phyloP scores from a whole-genome alignment of 2,797 vertebrate species.

The Balearica regulorum region DNA sequence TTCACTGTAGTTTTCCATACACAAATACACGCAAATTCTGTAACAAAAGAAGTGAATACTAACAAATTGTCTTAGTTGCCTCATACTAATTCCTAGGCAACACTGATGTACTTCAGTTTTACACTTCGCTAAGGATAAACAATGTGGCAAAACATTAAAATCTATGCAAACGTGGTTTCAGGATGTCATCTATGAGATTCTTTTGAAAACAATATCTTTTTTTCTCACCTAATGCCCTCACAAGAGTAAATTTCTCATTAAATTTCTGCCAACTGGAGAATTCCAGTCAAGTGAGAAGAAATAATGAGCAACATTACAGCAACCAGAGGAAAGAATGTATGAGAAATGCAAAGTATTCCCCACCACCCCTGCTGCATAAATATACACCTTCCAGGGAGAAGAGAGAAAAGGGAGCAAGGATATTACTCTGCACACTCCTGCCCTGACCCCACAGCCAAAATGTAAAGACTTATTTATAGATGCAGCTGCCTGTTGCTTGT shows the following conservation, averaged over 20 bases:
- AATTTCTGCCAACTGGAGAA: slow-evolving; percentile 47
- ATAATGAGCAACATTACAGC: slow-evolving; percentile 15
- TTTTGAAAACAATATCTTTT: slow-evolving; percentile 9
- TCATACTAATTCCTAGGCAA: slow-evolving; percentile 40
- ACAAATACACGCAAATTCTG: neutral
- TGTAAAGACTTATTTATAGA: neutral
- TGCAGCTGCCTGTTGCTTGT: neutral
- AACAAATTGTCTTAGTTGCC: slow-evolving; percentile 15
- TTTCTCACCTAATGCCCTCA: slow-evolving; percentile 45
- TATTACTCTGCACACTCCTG: neutral
- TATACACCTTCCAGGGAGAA: neutral
- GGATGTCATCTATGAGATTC: slow-evolving; percentile 50
- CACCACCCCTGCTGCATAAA: neutral
- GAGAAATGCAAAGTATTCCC: neutral
- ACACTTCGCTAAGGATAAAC: slow-evolving; percentile 24
- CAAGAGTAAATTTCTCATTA: slow-evolving; percentile 57
- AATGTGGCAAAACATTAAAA: slow-evolving; percentile 50
- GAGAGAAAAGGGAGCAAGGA: neutral
- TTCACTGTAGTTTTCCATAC: neutral
- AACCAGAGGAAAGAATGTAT: neutral
- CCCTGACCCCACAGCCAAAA: neutral
- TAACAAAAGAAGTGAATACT: neutral
- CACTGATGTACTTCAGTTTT: slow-evolving; percentile 34
- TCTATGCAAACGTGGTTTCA: slow-evolving; percentile 12
- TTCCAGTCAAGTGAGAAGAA: slow-evolving; percentile 30